These are phyloP conservation scores for Pleuronectes platessa DNA, from an alignment of 2,113 vertebrate species.

Conservation along the genomic window DNA sequence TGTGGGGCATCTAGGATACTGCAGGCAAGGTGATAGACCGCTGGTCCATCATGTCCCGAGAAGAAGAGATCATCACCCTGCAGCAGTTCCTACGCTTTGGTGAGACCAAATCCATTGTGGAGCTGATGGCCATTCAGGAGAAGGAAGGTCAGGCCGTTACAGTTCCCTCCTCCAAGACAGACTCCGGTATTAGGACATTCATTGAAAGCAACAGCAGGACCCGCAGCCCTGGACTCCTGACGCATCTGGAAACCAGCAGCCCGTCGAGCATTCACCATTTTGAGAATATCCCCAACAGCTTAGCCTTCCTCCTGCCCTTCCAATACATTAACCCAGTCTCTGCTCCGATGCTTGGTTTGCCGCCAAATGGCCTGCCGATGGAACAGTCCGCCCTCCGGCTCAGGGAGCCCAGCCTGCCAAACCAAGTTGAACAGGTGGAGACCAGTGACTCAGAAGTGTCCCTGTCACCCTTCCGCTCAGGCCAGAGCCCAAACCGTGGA, in stretches of 20 bases:
- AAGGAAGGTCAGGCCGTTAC: conserved; percentile 99
- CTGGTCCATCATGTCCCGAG: conserved; percentile 99
- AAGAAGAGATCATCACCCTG: conserved; percentile 99
- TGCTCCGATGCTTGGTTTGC: conserved; percentile 94
- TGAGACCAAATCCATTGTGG: conserved; percentile 99
- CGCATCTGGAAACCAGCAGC: conserved; percentile 96
- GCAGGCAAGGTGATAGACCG: conserved; percentile 99
- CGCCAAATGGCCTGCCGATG: conserved; percentile 93
- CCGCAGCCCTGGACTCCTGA: conserved; percentile 95
- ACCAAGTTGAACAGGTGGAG: conserved; percentile 93
- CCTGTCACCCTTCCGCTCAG: conserved; percentile 91
- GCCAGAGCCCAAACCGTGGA: conserved; percentile 91
- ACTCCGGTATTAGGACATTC: conserved; percentile 99
- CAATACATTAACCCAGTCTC: conserved; percentile 99
- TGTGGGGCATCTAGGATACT: conserved; percentile 93
- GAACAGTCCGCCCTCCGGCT: conserved; percentile 93
- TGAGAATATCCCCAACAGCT: conserved; percentile 98
- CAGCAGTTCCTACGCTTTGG: conserved; percentile 99
- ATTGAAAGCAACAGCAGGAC: conserved; percentile 99
- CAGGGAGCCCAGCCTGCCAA: conserved; percentile 90
- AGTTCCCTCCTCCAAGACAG: conserved; percentile 96
- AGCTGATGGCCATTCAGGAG: conserved; percentile 99
- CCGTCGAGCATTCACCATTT: conserved; percentile 99
- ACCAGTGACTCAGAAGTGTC: conserved; percentile 98
- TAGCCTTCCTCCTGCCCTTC: conserved; percentile 97